Conservation (phyloP, 2,113 vertebrate species). For the Bujurquina vittata region DNA sequence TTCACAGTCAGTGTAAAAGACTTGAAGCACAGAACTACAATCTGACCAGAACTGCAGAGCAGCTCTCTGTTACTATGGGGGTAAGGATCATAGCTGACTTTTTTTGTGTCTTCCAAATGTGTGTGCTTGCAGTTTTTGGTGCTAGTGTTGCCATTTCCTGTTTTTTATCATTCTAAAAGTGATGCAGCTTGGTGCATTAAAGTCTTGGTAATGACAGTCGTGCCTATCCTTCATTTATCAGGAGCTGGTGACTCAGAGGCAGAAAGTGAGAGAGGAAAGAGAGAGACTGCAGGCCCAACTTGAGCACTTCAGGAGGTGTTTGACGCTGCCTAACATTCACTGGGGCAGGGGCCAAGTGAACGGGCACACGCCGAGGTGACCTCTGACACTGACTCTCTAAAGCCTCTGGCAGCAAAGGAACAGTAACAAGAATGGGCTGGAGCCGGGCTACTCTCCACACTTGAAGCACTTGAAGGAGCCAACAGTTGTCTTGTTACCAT, state of each 20-base stretch:
- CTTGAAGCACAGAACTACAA: slow-evolving; percentile 95
- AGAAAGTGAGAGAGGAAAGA: slow-evolving; percentile 91
- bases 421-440: slow-evolving; percentile 16
- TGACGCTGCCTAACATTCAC: slow-evolving; percentile 90
- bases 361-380: slow-evolving; percentile 89
- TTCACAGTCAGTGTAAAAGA: slow-evolving; percentile 92
- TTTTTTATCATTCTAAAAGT: not conserved
- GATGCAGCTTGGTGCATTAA: not conserved
- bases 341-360: slow-evolving; percentile 92
- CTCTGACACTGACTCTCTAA: not conserved
- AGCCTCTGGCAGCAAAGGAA: slow-evolving; percentile 22
- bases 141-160: not conserved
- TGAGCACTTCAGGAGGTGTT: slow-evolving; percentile 97
- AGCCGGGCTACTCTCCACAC: slow-evolving; percentile 37
- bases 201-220: not conserved
- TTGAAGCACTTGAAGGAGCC: slow-evolving; percentile 54
- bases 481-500: slow-evolving; percentile 14
- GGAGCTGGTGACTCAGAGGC: slow-evolving; percentile 93
- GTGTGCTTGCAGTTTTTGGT: not conserved
- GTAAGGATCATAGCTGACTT: slow-evolving; percentile 76
- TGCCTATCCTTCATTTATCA: slow-evolving; percentile 53
- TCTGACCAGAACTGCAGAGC: slow-evolving; percentile 92
- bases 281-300: slow-evolving; percentile 96
- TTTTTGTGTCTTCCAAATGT: accelerated
- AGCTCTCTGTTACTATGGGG: slow-evolving; percentile 94